phyloP scores from a whole-genome alignment of 2,113 vertebrate species.

The Phalacrocorax carbo region DNA sequence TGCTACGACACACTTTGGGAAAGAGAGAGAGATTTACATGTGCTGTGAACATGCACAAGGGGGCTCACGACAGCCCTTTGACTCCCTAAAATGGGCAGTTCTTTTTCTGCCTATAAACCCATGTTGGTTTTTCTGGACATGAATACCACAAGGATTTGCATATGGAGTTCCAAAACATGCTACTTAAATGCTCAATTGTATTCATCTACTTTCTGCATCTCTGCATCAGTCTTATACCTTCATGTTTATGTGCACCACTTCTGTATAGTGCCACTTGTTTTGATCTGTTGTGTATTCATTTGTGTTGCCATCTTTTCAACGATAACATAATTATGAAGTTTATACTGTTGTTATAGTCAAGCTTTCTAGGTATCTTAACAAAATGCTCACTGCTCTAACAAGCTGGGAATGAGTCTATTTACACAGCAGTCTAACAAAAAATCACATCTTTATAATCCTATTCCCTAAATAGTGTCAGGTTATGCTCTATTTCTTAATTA shows the following conservation, averaged over 20 bases:
- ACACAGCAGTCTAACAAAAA: constrained; percentile 22
- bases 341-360: not conserved
- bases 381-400: not conserved
- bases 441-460: constrained; percentile 32
- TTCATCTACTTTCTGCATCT: not conserved
- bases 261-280: not conserved
- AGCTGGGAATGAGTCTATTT: constrained; percentile 4
- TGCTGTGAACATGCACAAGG: not conserved
- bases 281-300: not conserved
- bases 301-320: not conserved
- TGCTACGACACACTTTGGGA: not conserved
- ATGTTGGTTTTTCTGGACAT: fast-evolving
- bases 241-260: not conserved
- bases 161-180: not conserved
- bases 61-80: not conserved
- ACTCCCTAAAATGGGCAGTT: not conserved
- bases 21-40: not conserved
- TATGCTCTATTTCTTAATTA: constrained; percentile 41
- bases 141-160: not conserved
- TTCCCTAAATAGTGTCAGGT: not conserved
- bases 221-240: not conserved
- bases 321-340: not conserved
- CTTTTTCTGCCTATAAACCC: not conserved
- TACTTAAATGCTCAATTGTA: not conserved
- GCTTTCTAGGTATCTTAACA: not conserved